Conservation (phyloP, 2,113 vertebrate species). For the Zapornia atra region DNA sequence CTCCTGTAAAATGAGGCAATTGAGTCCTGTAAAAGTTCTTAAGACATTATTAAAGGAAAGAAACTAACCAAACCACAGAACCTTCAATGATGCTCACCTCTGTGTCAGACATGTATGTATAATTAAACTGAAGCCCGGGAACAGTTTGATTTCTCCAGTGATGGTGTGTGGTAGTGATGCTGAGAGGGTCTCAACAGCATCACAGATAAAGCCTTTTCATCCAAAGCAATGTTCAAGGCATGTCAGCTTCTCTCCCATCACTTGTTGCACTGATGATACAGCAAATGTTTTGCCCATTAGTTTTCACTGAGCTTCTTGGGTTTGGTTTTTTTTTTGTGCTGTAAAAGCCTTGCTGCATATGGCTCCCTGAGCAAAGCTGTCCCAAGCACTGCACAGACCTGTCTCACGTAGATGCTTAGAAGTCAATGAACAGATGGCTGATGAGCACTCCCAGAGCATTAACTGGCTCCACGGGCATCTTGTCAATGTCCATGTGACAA, state of each 20-base stretch:
- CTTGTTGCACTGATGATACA: background rate
- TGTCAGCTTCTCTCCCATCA: background rate
- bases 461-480: background rate
- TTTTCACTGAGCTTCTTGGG: background rate
- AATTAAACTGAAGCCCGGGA: background rate
- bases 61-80: background rate
- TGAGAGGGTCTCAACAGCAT: background rate
- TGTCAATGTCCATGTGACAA: background rate
- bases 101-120: background rate
- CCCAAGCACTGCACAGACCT: background rate
- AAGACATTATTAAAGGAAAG: background rate
- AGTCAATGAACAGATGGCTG: conserved; percentile 55
- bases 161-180: rapidly evolving
- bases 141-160: background rate
- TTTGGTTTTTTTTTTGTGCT: background rate
- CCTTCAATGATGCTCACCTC: background rate
- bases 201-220: background rate
- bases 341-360: background rate
- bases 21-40: background rate
- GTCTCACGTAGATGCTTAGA: background rate
- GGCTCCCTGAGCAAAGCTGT: conserved; percentile 10
- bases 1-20: background rate
- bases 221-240: background rate
- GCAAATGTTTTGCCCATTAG: background rate
- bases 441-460: background rate